These are phyloP conservation scores for Oreochromis grahami DNA, from an alignment of 2,797 vertebrate genomes.

Conservation along the genomic window DNA sequence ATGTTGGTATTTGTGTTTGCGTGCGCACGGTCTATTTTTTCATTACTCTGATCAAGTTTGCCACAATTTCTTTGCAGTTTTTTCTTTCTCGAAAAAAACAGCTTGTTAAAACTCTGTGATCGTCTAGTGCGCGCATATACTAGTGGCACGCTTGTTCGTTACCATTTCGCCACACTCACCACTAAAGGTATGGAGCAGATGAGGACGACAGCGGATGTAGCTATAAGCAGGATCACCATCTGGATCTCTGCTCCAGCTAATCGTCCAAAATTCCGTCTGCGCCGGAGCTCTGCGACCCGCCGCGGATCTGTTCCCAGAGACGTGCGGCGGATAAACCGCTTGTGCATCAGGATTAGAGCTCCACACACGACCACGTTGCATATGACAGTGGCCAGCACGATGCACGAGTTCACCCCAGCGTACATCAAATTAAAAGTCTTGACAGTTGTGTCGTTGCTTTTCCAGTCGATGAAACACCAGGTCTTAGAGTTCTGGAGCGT, in stretches of 20 bases:
- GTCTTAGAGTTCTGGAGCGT: conserved; percentile 78
- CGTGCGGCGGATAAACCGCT: conserved; percentile 89
- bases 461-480: conserved; percentile 98
- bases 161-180: conserved; percentile 75
- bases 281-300: conserved; percentile 80
- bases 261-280: conserved; percentile 86
- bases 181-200: conserved; percentile 96
- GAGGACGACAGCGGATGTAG: conserved; percentile 89
- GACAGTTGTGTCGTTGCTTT: conserved; percentile 71
- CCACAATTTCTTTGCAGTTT: background rate
- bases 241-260: conserved; percentile 93
- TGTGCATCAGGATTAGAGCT: conserved; percentile 95
- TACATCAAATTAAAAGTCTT: conserved; percentile 90
- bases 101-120: background rate
- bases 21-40: background rate
- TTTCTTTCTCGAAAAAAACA: background rate
- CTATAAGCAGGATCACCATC: conserved; percentile 96
- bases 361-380: conserved; percentile 93
- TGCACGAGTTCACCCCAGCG: conserved; percentile 87
- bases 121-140: background rate
- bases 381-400: conserved; percentile 87
- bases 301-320: conserved; percentile 85
- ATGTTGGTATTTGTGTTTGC: background rate
- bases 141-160: background rate
- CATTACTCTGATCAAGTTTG: background rate